Percentiles rank a stretch among this genome's conserved stretches.
Conservation (phyloP, 2,113 vertebrate species). For the Oreochromis tanganicae region DNA sequence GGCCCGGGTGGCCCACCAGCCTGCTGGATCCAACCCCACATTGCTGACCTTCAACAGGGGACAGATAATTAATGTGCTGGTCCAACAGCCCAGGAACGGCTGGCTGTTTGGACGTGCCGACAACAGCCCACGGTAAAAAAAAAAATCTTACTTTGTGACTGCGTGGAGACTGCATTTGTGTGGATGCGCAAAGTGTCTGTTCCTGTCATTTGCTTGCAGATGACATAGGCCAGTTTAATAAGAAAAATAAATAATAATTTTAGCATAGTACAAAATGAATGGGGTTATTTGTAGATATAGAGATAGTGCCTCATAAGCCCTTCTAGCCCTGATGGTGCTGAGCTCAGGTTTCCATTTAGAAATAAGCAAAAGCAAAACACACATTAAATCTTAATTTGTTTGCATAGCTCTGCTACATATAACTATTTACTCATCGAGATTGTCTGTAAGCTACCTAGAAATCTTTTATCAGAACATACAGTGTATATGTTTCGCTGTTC, state of each 20-base stretch:
- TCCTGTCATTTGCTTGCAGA: background rate
- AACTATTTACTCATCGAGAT: background rate
- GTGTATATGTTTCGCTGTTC: background rate
- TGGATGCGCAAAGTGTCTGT: background rate
- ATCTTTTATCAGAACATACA: background rate
- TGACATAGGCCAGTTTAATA: background rate
- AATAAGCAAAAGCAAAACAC: background rate
- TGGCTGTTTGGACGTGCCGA: constrained; percentile 87
- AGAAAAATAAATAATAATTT: background rate
- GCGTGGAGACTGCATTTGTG: background rate
- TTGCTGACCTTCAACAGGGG: constrained; percentile 79
- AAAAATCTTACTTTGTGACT: background rate
- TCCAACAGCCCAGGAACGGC: constrained; percentile 80
- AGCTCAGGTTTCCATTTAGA: background rate
- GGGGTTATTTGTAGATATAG: background rate
- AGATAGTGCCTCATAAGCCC: background rate
- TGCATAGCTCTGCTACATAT: background rate
- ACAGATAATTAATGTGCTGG: constrained; percentile 75
- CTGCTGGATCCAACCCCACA: constrained; percentile 71
- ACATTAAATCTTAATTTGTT: background rate
- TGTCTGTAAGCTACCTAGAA: background rate
- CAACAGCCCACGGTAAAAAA: constrained; percentile 59
- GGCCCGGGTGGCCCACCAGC: constrained; percentile 60
- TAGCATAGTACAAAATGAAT: background rate
- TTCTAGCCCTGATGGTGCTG: background rate